A percentile compares a stretch with the other conserved stretches of the same genome.
phyloP scores from a whole-genome alignment of 1,140 invertebrate species.

The Drosophila suzukii region DNA sequence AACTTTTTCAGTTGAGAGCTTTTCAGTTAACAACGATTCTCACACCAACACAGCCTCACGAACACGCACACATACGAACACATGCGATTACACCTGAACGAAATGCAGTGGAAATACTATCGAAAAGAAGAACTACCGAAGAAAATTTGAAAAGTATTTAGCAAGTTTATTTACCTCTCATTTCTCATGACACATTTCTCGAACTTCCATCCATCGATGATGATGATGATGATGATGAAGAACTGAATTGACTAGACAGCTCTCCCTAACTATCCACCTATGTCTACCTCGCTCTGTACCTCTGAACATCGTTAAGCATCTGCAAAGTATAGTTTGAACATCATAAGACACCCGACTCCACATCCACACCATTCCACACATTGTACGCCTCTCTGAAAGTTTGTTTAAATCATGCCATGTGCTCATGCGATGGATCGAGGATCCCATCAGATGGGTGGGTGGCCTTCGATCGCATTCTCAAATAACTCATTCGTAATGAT shows the following conservation, averaged over 20 bases:
- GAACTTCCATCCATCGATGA: conserved; percentile 22
- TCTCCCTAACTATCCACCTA: conserved; percentile 36
- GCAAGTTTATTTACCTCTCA: conserved; percentile 59
- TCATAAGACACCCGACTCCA: conserved; percentile 56
- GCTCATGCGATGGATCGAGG: conserved; percentile 4
- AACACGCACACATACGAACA: conserved; percentile 40
- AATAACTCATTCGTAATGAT: conserved; percentile 59
- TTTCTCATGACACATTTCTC: conserved; percentile 50
- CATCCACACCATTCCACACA: conserved; percentile 59
- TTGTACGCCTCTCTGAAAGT: conserved; percentile 65
- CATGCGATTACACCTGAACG: conserved; percentile 28
- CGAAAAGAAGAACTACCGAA: conserved; percentile 31
- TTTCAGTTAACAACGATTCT: conserved; percentile 59
- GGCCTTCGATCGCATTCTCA: conserved; percentile 17
- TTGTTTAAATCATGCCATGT: conserved; percentile 46
- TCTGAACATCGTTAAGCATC: conserved; percentile 51
- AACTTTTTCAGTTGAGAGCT: conserved; percentile 70
- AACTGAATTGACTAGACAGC: conserved; percentile 24
- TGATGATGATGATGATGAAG: conserved; percentile 11
- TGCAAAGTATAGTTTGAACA: conserved; percentile 58
- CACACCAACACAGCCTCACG: conserved; percentile 40
- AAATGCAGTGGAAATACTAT: conserved; percentile 44
- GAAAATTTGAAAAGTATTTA: conserved; percentile 43
- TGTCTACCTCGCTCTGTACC: conserved; percentile 43
- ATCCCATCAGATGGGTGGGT: not conserved